These are phyloP conservation scores for Eupsilia transversa DNA, from an alignment of 2,888 invertebrate species.

Conservation along the genomic window DNA sequence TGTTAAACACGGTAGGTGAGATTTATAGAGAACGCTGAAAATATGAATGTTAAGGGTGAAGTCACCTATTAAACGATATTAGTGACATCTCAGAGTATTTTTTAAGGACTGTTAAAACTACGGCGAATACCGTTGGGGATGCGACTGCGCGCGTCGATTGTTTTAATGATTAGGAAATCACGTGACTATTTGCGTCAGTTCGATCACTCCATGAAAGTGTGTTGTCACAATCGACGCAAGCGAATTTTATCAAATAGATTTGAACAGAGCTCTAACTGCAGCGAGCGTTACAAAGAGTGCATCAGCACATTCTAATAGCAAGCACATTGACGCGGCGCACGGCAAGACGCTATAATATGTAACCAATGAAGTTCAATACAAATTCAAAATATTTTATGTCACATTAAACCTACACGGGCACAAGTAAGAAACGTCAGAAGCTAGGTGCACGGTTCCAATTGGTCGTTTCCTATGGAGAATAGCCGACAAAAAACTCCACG, in stretches of 20 bases:
- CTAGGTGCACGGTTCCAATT: background rate
- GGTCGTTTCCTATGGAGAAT: too few relatives aligned
- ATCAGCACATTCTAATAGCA: background rate
- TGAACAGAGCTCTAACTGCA: too few relatives aligned
- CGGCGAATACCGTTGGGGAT: background rate
- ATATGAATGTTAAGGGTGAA: background rate
- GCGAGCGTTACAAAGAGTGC: too few relatives aligned
- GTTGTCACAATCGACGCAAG: background rate
- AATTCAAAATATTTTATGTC: background rate
- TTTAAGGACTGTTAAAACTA: too few relatives aligned
- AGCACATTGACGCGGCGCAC: too few relatives aligned
- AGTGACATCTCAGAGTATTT: background rate
- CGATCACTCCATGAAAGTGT: background rate
- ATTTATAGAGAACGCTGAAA: background rate
- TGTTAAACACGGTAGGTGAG: slow-evolving; percentile 35
- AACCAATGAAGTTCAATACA: background rate
- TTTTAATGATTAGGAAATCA: background rate
- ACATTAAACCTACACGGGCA: background rate
- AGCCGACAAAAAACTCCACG: too few relatives aligned
- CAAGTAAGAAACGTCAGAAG: background rate
- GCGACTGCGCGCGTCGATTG: background rate
- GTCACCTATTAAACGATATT: background rate
- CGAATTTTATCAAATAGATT: too few relatives aligned
- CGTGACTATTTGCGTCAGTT: background rate
- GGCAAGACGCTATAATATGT: too few relatives aligned